Percentiles rank a stretch among this genome's conserved stretches.
Evolutionary conservation across 2,113 vertebrate species (phyloP).

Genomic region (Psittacula cyanocephala): DNA sequence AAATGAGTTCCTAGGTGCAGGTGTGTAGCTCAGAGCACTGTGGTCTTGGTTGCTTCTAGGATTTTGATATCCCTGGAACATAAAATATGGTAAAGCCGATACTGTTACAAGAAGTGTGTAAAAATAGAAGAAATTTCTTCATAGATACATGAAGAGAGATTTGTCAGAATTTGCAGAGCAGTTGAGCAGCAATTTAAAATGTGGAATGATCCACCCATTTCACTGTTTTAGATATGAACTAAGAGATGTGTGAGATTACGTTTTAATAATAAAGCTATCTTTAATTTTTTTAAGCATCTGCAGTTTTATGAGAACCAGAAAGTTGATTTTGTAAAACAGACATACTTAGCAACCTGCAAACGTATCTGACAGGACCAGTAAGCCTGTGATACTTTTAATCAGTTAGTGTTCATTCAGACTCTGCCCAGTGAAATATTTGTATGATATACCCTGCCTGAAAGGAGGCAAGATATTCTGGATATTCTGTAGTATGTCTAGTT

Average conservation of each 20-base stretch:
- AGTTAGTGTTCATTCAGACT: not conserved
- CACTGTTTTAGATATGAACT: not conserved
- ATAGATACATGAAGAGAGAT: not conserved
- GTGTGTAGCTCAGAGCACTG: not conserved
- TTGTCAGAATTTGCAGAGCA: not conserved
- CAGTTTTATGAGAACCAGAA: not conserved
- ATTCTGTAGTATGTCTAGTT: not conserved
- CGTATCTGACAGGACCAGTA: not conserved
- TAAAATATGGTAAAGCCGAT: not conserved
- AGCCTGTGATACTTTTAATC: not conserved
- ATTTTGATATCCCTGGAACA: not conserved
- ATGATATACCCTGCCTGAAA: not conserved
- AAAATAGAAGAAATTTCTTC: not conserved
- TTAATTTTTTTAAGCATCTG: not conserved
- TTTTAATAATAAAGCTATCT: not conserved
- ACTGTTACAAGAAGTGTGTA: not conserved
- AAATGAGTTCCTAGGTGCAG: not conserved
- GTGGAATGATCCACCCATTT: not conserved
- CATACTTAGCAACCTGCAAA: not conserved
- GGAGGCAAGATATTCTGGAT: not conserved
- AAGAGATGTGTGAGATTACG: not conserved
- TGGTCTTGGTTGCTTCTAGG: not conserved
- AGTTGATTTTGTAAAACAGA: not conserved
- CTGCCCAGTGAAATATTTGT: not conserved
- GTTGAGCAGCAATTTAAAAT: not conserved